phyloP scores from a whole-genome alignment of 2,797 vertebrate genomes.

The Oryzias sinensis region DNA sequence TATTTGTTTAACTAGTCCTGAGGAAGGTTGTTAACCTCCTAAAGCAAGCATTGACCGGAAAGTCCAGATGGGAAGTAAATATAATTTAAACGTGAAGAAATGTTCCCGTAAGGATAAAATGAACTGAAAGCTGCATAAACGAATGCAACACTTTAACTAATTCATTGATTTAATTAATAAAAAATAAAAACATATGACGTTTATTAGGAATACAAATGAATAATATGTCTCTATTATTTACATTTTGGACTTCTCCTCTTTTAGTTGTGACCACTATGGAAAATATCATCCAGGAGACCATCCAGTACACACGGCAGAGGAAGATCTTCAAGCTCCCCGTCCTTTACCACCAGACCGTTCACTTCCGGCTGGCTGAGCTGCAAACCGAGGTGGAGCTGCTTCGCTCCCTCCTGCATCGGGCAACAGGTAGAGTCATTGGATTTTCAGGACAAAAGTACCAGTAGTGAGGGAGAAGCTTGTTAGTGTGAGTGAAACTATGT shows the following conservation, averaged over 20 bases:
- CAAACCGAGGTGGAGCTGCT: slow-evolving; percentile 86
- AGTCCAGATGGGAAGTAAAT: no score
- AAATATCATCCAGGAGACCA: slow-evolving; percentile 80
- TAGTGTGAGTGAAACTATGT: no score
- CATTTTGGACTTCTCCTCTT: background rate
- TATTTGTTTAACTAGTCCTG: no score
- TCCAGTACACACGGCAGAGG: slow-evolving; percentile 81
- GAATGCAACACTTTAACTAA: no score
- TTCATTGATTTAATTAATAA: no score
- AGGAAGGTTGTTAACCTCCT: no score
- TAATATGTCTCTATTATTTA: background rate
- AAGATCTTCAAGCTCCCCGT: slow-evolving; percentile 80
- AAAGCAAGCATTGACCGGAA: no score
- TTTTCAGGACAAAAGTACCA: background rate
- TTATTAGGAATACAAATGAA: background rate
- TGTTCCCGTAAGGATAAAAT: no score
- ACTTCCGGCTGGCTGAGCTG: slow-evolving; percentile 86
- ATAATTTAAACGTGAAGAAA: no score
- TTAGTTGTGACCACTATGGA: slow-evolving; percentile 81
- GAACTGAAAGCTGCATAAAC: no score
- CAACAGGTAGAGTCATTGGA: slow-evolving; percentile 68
- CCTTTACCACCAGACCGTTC: slow-evolving; percentile 83
- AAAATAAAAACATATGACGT: background rate
- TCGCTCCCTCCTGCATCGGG: slow-evolving; percentile 78
- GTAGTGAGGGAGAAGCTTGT: no score